Evolutionary conservation across 2,888 invertebrate species (phyloP), one percentile per base, ranked within the genome.

Genomic region (Andrena marginata): DNA sequence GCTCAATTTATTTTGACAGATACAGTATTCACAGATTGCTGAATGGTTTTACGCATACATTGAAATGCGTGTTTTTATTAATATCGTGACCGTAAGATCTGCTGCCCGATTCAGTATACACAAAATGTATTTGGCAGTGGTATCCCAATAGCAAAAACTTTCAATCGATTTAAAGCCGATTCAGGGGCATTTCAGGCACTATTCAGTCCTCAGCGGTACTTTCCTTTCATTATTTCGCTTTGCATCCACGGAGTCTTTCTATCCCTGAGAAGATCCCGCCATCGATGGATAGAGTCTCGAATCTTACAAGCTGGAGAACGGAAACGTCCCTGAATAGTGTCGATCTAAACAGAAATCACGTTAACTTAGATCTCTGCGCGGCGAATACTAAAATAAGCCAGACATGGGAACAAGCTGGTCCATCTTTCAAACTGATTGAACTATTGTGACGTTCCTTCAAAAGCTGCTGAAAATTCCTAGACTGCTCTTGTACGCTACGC

Each of bases 271-370:
- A 63, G 74, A 73, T 73, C 56, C 73, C 68, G 54, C 62, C 63
- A 63, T 64, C 82, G 62, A 42, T 48, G 67, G 78, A 82, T 80
- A 77, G 70, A 82, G 82, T 78, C 72, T 74, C 51, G 59, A 72
- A 78, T 82, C 86, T 85, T 79, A 77, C 70, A 51, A 56, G 71
- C 62, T 70, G 73, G 51, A 70, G 75, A 69, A 81, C 77, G 89
- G 87, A 90, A 90, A 85, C 83, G 75, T 76, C 48, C 62, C 67
- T 90, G 90, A 91, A 91, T 90, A 87, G 90, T 87, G 89, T 89
- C 90, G 92, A 91, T 91, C 90, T 89, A 91, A 91, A 90, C 90
- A 90, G 92, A 92, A 92, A 93, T 92, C 92, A 92, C 92, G 93
- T 92, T 90, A 91, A 89, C 88, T 90, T 88, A 87, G 90, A 82